Base-by-base conservation (phyloP, 2,888 invertebrate genomes). In the Rhaphigaster nebulosa region DNA sequence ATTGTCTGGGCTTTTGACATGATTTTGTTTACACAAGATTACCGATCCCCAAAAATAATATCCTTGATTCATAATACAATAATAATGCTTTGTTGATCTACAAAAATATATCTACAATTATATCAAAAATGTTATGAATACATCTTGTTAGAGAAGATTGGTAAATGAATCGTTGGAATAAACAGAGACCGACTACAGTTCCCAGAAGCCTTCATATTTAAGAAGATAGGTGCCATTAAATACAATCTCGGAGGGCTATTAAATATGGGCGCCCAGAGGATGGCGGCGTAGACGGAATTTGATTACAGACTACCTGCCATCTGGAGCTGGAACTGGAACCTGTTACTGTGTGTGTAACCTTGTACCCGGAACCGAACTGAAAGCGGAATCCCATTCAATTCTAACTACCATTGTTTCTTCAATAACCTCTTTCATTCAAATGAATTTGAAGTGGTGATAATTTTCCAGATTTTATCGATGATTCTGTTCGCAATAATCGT, bases 321-420 rank as follows among this genome's bases (percentile, higher is more conserved):
- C 65, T 65, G 65, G 60, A 60, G n/a, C 60, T n/a, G 60, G 60
- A 60, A 60, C 60, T n/a, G 60, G 65, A 65, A 65, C 65, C 65
- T 65, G 65, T 65, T 65, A 65, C 18, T 65, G 65, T 65, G 65
- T 65, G 65, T 65, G 65, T 65, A 65, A 65, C 65, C 65, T 65
- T 65, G 65, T 34, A 65, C 65, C 34, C 3, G 65, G 65, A 65
- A 65, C 65, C 65, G 65, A 65, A 56, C 65, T 29, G 3, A 13
- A 0, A 2, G 3, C 6, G 34, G 65, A 34, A 65, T 65, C 65
- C 65, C 65, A 65, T 65, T 65, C 29, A 65, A 65, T 65, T 60
- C n/a, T 26, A 56, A 56, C 56, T n/a, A 60, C 60, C 60, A 60
- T 60, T 60, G 60, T 60, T n/a, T 60, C 10, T 60, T 60, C 60